Conservation (phyloP, 2,888 invertebrate species). For the Exocentrus adspersus region DNA sequence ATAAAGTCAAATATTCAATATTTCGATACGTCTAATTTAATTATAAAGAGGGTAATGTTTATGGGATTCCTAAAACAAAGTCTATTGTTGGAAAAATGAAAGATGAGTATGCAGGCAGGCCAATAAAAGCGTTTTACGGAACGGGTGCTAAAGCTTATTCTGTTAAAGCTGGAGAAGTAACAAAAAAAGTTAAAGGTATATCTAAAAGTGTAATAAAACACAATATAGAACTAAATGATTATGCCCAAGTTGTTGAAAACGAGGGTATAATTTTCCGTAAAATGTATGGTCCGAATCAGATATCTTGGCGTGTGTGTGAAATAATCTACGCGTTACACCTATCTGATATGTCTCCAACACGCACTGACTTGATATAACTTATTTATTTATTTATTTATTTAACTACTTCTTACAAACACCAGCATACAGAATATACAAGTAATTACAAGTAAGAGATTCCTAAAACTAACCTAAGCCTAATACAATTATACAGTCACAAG, state of each 20-base stretch:
- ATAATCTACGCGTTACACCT: no score
- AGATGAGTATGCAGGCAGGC: background rate
- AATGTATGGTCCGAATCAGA: no score
- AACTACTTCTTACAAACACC: no score
- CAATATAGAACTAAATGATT: background rate
- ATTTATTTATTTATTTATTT: no score
- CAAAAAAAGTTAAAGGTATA: background rate
- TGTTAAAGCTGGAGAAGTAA: background rate
- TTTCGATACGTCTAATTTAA: background rate
- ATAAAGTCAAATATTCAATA: background rate
- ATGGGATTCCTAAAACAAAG: background rate
- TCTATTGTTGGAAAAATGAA: background rate
- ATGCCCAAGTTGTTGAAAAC: background rate
- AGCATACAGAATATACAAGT: no score
- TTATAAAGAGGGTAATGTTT: background rate
- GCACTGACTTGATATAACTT: no score
- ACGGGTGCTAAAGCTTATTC: conserved; percentile 7
- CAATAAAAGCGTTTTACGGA: background rate
- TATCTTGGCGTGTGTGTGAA: no score
- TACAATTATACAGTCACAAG: no score
- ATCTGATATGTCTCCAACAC: no score
- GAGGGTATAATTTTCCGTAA: background rate
- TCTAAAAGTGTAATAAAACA: background rate
- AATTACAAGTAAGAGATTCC: no score
- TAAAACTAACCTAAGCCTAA: no score